These are phyloP conservation scores for Lagopus leucura DNA, from an alignment of 2,113 vertebrate genomes.

Conservation along the genomic window DNA sequence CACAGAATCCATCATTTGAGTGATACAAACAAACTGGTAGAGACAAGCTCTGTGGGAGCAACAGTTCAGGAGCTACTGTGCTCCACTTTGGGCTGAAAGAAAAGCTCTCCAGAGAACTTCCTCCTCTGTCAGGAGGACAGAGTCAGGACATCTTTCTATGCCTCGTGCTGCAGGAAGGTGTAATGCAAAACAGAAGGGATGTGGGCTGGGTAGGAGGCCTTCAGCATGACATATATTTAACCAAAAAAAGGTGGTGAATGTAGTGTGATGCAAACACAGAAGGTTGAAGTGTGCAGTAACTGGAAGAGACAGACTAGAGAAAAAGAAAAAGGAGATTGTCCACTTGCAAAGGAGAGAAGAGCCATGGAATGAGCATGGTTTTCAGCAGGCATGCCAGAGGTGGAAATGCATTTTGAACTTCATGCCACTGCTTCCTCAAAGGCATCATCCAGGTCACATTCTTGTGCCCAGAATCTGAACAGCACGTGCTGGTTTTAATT, in stretches of 20 bases:
- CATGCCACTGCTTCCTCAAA: background rate
- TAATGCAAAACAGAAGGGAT: constrained; percentile 52
- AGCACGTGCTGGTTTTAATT: constrained; percentile 33
- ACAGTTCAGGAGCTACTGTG: background rate
- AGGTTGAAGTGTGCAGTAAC: constrained; percentile 29
- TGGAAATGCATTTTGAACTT: background rate
- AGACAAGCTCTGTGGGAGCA: background rate
- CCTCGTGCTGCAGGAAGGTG: constrained; percentile 49
- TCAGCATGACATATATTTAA: constrained; percentile 59
- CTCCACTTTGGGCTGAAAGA: background rate
- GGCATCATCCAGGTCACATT: background rate
- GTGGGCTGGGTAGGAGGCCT: constrained; percentile 57
- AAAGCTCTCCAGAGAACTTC: background rate
- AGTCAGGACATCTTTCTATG: constrained; percentile 8
- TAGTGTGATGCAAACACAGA: constrained; percentile 19
- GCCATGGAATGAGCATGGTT: background rate
- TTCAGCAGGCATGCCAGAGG: background rate
- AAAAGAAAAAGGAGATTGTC: background rate
- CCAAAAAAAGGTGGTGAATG: background rate
- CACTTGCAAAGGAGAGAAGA: background rate
- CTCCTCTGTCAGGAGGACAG: background rate
- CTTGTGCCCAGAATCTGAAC: background rate
- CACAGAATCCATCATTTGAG: background rate
- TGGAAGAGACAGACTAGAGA: constrained; percentile 7
- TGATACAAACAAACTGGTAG: background rate